These are phyloP conservation scores for Sebastes paucispinis DNA, from an alignment of 2,797 vertebrate species.

Conservation along the genomic window DNA sequence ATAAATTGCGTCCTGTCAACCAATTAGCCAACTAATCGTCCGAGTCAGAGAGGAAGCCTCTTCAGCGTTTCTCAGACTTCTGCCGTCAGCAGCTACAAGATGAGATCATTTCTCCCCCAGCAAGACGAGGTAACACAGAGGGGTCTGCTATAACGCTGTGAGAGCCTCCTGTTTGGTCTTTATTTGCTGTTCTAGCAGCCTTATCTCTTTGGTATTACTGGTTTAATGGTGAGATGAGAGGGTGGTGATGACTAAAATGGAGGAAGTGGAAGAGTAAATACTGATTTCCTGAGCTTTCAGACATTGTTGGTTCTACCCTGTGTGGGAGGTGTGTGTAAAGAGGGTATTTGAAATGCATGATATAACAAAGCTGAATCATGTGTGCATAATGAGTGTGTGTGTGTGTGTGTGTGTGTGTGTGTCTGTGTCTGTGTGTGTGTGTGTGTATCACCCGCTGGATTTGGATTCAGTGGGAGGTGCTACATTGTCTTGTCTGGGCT, in stretches of 20 bases:
- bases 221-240: constrained; percentile 28
- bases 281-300: constrained; percentile 36
- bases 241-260: constrained; percentile 47
- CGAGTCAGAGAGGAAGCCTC: constrained; percentile 8
- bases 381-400: neutral
- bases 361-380: constrained; percentile 22
- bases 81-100: constrained; percentile 21
- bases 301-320: constrained; percentile 30
- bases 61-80: constrained; percentile 2
- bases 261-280: constrained; percentile 58
- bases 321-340: constrained; percentile 53
- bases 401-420: neutral
- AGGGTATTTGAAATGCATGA: constrained; percentile 38
- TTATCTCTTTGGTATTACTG: constrained; percentile 20
- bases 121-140: neutral
- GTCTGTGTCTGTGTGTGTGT: no score
- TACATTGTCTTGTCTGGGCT: constrained; percentile 49
- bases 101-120: neutral
- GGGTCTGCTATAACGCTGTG: neutral
- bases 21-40: constrained; percentile 30
- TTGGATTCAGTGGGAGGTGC: constrained; percentile 20
- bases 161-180: neutral
- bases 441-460: constrained; percentile 17
- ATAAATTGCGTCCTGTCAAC: constrained; percentile 29
- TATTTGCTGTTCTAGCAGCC: constrained; percentile 33